Conservation (phyloP, 2,797 vertebrate genomes). For the Falco peregrinus region DNA sequence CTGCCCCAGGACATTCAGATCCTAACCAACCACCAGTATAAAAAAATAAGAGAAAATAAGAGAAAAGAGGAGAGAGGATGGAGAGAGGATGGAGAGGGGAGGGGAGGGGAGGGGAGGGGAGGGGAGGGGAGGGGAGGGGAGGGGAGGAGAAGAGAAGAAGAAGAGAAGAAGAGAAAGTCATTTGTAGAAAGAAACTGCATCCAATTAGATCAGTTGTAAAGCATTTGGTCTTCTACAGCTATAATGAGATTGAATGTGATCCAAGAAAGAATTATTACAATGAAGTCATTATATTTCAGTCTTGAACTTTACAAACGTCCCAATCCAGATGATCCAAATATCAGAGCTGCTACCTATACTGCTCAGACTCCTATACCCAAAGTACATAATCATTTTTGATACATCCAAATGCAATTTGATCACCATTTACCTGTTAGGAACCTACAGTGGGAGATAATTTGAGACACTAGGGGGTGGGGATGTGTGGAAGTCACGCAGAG, state of each 20-base stretch:
- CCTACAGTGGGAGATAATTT: background rate
- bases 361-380: background rate
- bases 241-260: background rate
- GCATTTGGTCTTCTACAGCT: background rate
- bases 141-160: too few relatives aligned
- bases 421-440: background rate
- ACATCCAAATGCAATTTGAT: background rate
- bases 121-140: too few relatives aligned
- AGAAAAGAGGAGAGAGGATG: too few relatives aligned
- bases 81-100: too few relatives aligned
- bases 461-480: rapidly evolving
- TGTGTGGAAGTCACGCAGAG: background rate
- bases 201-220: background rate
- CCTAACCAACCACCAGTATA: background rate
- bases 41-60: background rate
- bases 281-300: background rate
- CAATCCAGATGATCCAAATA: background rate
- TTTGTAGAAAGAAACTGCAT: background rate
- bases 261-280: background rate
- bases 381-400: background rate
- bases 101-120: too few relatives aligned
- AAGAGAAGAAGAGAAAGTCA: too few relatives aligned
- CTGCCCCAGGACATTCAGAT: background rate
- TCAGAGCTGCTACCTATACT: background rate
- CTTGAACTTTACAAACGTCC: background rate